A percentile compares a stretch with the other conserved stretches of the same genome.
phyloP scores from a whole-genome alignment of 2,113 vertebrate genomes.

The Heterocephalus glaber region DNA sequence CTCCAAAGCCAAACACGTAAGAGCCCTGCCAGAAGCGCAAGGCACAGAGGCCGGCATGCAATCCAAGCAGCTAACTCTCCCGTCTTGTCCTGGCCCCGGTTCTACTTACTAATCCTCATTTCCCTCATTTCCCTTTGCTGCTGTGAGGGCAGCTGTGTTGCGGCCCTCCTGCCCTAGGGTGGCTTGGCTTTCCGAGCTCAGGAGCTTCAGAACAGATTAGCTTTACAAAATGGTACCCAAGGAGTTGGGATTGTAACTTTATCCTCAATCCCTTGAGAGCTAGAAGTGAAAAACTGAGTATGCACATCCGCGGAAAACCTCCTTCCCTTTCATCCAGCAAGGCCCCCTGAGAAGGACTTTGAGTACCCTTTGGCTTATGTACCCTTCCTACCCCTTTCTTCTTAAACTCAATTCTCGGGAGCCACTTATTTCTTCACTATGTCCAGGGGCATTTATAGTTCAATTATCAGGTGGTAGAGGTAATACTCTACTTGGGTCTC shows the following conservation, averaged over 20 bases:
- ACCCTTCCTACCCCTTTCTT: not conserved
- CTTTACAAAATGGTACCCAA: not conserved
- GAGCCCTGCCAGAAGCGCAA: not conserved
- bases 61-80: not conserved
- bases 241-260: not conserved
- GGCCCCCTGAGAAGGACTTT: no score
- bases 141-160: not conserved
- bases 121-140: accelerated
- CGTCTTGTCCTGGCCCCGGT: not conserved
- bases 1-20: not conserved
- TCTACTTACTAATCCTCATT: not conserved
- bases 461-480: not conserved
- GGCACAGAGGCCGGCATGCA: not conserved
- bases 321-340: not conserved
- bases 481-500: not conserved
- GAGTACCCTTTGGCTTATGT: not conserved
- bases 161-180: accelerated
- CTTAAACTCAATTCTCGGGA: not conserved
- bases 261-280: not conserved
- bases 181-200: not conserved
- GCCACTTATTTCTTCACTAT: not conserved
- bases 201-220: not conserved
- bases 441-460: not conserved
- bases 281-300: not conserved
- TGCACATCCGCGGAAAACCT: not conserved